A percentile compares a stretch with the other conserved stretches of the same genome.
phyloP scores from a whole-genome alignment of 1,140 invertebrate species.

The Bombyx mandarina region DNA sequence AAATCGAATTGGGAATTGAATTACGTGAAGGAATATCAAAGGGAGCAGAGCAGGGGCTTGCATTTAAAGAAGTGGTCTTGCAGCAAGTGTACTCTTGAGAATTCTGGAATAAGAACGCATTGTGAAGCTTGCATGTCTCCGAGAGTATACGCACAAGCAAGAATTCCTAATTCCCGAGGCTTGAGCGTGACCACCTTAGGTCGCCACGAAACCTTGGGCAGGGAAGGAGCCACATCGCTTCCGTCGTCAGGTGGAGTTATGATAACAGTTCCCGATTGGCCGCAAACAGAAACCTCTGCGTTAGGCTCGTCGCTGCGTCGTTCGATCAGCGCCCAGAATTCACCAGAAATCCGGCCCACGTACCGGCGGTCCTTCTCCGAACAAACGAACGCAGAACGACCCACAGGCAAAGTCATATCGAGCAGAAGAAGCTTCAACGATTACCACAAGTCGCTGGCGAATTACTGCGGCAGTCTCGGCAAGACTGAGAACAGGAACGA shows the following conservation, averaged over 20 bases:
- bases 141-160: constrained; percentile 41
- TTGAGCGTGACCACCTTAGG: constrained; percentile 61
- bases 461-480: constrained; percentile 37
- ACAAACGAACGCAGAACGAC: constrained; percentile 59
- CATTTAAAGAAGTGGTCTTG: constrained; percentile 77
- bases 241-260: constrained; percentile 58
- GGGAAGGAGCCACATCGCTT: constrained; percentile 55
- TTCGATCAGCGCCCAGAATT: constrained; percentile 64
- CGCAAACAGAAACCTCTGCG: constrained; percentile 50
- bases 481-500: constrained; percentile 25
- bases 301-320: constrained; percentile 65
- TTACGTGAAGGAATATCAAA: constrained; percentile 61
- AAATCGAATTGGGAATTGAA: constrained; percentile 66
- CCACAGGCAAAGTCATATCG: constrained; percentile 69
- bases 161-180: constrained; percentile 55
- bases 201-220: constrained; percentile 48
- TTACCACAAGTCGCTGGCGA: constrained; percentile 63
- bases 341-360: constrained; percentile 68
- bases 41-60: constrained; percentile 51
- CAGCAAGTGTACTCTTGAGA: constrained; percentile 83
- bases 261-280: constrained; percentile 65
- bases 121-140: constrained; percentile 77
- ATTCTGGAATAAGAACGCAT: constrained; percentile 74
- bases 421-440: constrained; percentile 74
- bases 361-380: constrained; percentile 78